Conservation (phyloP, 2,797 vertebrate species). For the Argya squamiceps region DNA sequence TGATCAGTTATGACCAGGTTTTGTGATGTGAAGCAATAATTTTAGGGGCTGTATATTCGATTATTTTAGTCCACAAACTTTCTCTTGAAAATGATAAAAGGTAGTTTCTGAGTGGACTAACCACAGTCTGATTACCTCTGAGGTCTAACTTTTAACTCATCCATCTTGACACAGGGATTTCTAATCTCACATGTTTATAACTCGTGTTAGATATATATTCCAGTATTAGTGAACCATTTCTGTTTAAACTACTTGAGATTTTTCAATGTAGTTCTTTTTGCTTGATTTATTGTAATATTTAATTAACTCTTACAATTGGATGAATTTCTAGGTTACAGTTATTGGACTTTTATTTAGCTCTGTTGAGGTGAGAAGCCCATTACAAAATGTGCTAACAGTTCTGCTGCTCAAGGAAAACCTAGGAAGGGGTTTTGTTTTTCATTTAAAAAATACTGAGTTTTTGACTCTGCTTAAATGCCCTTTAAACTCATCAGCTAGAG, state of each 20-base stretch:
- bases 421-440: neutral
- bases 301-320: neutral
- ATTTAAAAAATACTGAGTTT: neutral
- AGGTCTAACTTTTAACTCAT: neutral
- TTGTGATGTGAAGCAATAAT: neutral
- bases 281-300: slow-evolving; percentile 17
- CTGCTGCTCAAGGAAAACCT: neutral
- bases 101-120: neutral
- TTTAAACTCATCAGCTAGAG: slow-evolving; percentile 3
- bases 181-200: neutral
- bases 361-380: neutral
- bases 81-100: neutral
- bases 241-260: neutral
- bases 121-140: neutral
- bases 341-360: neutral
- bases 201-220: neutral
- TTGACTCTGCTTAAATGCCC: neutral
- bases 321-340: neutral
- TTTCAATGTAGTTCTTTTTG: neutral
- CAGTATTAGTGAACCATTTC: neutral
- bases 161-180: neutral
- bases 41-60: neutral
- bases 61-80: neutral
- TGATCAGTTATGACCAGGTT: neutral
- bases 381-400: neutral